Evolutionary conservation across 1,140 invertebrate genomes (phyloP), one percentile per base, ranked within the genome.

Genomic region (Camponotus pennsylvanicus): DNA sequence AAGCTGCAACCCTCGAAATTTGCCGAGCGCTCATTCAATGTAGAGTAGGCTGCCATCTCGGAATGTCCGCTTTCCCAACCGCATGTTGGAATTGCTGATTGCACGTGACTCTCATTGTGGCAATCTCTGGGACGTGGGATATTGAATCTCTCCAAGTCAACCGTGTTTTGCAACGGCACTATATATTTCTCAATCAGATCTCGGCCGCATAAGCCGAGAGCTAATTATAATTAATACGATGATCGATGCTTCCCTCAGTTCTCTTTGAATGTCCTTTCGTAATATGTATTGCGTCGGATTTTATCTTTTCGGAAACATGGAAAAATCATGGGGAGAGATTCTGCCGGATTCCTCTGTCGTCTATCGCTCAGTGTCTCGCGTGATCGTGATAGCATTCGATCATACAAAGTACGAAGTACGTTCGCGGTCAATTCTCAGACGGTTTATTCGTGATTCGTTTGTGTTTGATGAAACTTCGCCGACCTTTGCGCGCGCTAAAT

Each of bases 31-130:
- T 75, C 18, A 83, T 83, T 83, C 79, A 83, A 83, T 83, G 79
- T 83, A 83, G 79, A 83, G 69, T 61, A 83, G 83, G 73, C 45
- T 66, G 75, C 63, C 83, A 59, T 85, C 83, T 79, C 45, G 83
- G 71, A 67, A 85, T 80, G 75, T 80, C 73, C 18, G 61, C 75
- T 76, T 83, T 83, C 69, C 13, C 42, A 83, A 83, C 27, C 34
- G 82, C 82, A 45, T 15, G 59, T 78, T 78, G 45, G 79, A 83
- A 75, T 83, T 75, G 55, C 79, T 75, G 40, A 83, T 82, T 42
- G 52, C 32, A 32, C 37, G 67, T 37, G 57, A 75, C 67, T 21
- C 21, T 55, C 40, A 75, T 83, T 45, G 55, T 57, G 52, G 37
- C 40, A 34, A 37, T 45, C 69, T 40, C 66, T 27, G 49, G 15